Base-by-base conservation (phyloP, 2,888 invertebrate species). In the Dasysyrphus tricinctus region DNA sequence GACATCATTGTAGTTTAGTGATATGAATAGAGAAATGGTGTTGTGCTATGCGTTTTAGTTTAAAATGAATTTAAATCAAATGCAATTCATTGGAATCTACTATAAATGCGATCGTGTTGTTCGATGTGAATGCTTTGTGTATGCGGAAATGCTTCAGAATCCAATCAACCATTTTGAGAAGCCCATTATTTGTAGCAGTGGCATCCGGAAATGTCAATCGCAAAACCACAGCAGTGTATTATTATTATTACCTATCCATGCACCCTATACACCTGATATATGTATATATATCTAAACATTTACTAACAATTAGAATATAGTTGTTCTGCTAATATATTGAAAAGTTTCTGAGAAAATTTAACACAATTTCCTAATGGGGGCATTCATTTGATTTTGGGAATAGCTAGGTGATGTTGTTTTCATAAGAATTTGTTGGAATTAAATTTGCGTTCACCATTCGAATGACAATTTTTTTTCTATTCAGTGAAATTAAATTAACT, bases 121-220 rank as follows among this genome's bases (percentile, higher is more conserved):
- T 67, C 7, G 14, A 37, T 49, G 7, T 16, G 39, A 9, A 42
- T 24, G 14, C 19, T 5, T 67, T 67, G 32, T 51, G 76, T 70
- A 76, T 54, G 24, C 72, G 84, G 80, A 80, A 67, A 72, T 76
- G 59, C 67, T 76, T 76, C 32, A 24, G 57, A 80, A 84, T 80
- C 72, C 80, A 84, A 80, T 84, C 84, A 84, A 73, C 84, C 80
- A 72, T 76, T 76, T 54, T 19, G 75, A 67, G 72, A 80, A 76
- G 65, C 42, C 63, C 69, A 80, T 67, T 67, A 67, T 80, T 84
- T 80, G 56, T 51, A 54, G n/a, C 75, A 75, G 6, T 65, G 24
- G 75, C 39, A 72, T 44, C 34, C 24, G 75, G 39, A 80, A 73
- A 59, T 65, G 61, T 57, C 56, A 80, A 44, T 67, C n/a, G n/a